These are phyloP conservation scores for Empis livida DNA, from an alignment of 2,888 invertebrate species.

Conservation along the genomic window DNA sequence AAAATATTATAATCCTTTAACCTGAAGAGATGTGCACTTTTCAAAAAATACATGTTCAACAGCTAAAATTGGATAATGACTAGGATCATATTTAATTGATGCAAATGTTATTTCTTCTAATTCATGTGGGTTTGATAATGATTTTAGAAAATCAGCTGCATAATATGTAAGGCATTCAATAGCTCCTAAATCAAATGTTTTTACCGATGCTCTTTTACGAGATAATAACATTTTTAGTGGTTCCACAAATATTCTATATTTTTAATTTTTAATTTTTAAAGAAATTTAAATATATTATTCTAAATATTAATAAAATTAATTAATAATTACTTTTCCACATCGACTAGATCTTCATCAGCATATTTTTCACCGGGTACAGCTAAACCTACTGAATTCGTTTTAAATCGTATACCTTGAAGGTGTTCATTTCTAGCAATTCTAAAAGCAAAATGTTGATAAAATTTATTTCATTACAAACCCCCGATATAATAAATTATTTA, in stretches of 20 bases:
- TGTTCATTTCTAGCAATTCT: constrained; percentile 33
- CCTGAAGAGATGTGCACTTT: constrained; percentile 45
- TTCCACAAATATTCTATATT: constrained; percentile 32
- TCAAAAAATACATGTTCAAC: constrained; percentile 42
- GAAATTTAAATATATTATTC: constrained; percentile 1
- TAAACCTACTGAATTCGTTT: constrained; percentile 29
- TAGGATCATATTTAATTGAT: constrained; percentile 60
- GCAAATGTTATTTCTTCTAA: constrained; percentile 52
- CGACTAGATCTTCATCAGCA: constrained; percentile 26
- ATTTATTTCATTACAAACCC: neutral
- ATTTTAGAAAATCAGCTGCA: constrained; percentile 30
- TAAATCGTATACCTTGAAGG: constrained; percentile 29
- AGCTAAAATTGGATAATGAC: constrained; percentile 45
- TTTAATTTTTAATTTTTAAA: constrained; percentile 1
- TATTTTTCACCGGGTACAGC: constrained; percentile 25
- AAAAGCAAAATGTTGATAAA: neutral
- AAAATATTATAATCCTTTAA: constrained; percentile 15
- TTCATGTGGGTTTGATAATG: constrained; percentile 38
- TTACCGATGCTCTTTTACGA: constrained; percentile 27
- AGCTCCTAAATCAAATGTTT: constrained; percentile 31
- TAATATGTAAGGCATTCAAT: constrained; percentile 33
- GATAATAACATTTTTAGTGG: constrained; percentile 30
- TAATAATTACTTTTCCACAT: constrained; percentile 29
- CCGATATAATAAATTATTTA: neutral
- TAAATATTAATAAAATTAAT: constrained; percentile 1